Evolutionary conservation across 2,888 invertebrate species (phyloP).

Genomic region (Blastobasis adustella): DNA sequence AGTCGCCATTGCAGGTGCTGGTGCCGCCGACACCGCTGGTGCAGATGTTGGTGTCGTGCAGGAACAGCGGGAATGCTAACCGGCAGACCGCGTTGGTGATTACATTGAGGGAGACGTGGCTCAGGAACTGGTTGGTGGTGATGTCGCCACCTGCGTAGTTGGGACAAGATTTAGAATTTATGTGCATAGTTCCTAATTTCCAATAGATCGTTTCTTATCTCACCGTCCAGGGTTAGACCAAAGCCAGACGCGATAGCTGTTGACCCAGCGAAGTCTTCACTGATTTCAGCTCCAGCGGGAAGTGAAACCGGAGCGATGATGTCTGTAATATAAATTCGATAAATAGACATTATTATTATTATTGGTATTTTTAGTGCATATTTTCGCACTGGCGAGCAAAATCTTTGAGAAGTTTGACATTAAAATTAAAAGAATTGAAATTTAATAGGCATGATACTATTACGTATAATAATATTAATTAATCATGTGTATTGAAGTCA

Average conservation of each 20-base stretch:
- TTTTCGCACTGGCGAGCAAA: no score
- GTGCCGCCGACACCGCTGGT: slow-evolving; percentile 32
- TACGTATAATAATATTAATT: no score
- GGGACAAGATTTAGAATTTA: background rate
- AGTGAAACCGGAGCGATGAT: slow-evolving; percentile 27
- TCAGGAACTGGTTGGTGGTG: slow-evolving; percentile 18
- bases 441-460: no score
- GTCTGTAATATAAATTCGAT: slow-evolving; percentile 19
- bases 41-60: slow-evolving; percentile 36
- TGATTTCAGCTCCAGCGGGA: slow-evolving; percentile 24
- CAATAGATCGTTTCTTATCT: slow-evolving; percentile 9
- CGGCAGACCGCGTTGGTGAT: slow-evolving; percentile 31
- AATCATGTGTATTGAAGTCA: no score
- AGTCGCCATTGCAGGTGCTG: slow-evolving; percentile 43
- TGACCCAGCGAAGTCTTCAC: slow-evolving; percentile 18
- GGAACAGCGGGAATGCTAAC: slow-evolving; percentile 21
- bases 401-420: no score
- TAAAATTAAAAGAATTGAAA: no score
- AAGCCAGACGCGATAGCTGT: slow-evolving; percentile 35
- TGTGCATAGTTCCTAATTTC: background rate
- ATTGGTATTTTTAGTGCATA: background rate
- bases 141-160: slow-evolving; percentile 21
- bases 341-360: background rate
- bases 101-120: slow-evolving; percentile 29
- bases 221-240: slow-evolving; percentile 32